Base-by-base conservation (phyloP, 2,797 vertebrate species). In the Enteromius radiatus region DNA sequence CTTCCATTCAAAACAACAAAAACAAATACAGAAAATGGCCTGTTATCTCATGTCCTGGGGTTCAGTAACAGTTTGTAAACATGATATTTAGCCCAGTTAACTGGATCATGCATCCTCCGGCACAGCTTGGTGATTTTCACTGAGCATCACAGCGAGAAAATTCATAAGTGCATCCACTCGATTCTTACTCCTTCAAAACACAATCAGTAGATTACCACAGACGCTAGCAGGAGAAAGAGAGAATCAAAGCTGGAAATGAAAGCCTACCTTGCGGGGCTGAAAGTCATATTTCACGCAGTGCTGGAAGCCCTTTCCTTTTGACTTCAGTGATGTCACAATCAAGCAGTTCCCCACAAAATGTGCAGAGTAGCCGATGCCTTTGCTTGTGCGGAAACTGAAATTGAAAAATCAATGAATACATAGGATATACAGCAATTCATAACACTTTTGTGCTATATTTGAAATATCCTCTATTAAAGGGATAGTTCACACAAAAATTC, bases 261-360 rank as follows among this genome's bases (percentile, higher is more conserved):
- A 71, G 26, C 90, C 91, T 91, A 99, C 98, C 97, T 98, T 99
- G 87, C 97, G 96, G 71, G 97, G 97, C 87, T 99, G 98, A 92
- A 99, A 99, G 92, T 99, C 97, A 89, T 97, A 99, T 92, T 98
- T 98, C 87, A 99, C 97, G 90, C 98, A 98, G 23, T 99, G 98
- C 91, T 99, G 97, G 92, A 98, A 99, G 82, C 97, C 97, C 95
- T 98, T 99, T 89, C 98, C 98, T 93, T 99, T 99, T 3, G 98
- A 98, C 92, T 99, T 99, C 87, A 99, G 94, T n/a, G 98, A 99
- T 0, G 97, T 99, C 89, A 99, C 92, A 78, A 98, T 95, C 93
- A 99, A 94, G 92, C 97, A 98, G 91, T 96, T 96, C 11, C 97
- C 98, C 86, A 98, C 97, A 91, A 99, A 99, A 93, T 99, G 97